A percentile compares a stretch with the other conserved stretches of the same genome.
Evolutionary conservation across 2,113 vertebrate genomes (phyloP).

Genomic region (Melozone crissalis): DNA sequence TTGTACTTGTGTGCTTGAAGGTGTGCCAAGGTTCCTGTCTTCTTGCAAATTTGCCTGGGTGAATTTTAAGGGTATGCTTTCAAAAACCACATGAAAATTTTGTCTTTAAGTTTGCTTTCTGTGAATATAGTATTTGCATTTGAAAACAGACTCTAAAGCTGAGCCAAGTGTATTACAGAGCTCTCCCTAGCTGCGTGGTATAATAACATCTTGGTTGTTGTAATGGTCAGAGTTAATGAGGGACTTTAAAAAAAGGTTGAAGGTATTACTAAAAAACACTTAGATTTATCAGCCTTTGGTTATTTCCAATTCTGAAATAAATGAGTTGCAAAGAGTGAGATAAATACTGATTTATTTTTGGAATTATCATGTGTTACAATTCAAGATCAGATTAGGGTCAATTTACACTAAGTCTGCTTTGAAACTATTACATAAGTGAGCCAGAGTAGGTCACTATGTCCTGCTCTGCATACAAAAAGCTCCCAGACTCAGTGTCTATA

Average conservation of each 20-base stretch:
- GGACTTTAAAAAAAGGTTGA: background rate
- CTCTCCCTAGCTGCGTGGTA: background rate
- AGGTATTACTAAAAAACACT: background rate
- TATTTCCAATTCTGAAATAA: conserved; percentile 27
- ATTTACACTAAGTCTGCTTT: conserved; percentile 67
- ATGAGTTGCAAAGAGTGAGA: background rate
- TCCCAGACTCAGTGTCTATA: conserved; percentile 23
- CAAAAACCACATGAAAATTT: background rate
- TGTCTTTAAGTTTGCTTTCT: background rate
- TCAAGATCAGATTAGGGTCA: conserved; percentile 67
- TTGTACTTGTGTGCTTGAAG: background rate
- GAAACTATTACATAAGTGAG: conserved; percentile 54
- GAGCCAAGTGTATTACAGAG: background rate
- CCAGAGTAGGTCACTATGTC: conserved; percentile 52
- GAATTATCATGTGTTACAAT: conserved; percentile 46
- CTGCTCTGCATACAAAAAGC: conserved; percentile 28
- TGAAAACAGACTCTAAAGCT: background rate
- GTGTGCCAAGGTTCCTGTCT: background rate
- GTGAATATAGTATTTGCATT: background rate
- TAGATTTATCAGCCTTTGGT: background rate
- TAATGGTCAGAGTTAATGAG: background rate
- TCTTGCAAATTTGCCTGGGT: background rate
- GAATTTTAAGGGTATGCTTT: background rate
- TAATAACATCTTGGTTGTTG: background rate
- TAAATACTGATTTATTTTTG: conserved; percentile 58